Conservation (phyloP, 1,140 invertebrate genomes). For the Saccostrea glomerata region DNA sequence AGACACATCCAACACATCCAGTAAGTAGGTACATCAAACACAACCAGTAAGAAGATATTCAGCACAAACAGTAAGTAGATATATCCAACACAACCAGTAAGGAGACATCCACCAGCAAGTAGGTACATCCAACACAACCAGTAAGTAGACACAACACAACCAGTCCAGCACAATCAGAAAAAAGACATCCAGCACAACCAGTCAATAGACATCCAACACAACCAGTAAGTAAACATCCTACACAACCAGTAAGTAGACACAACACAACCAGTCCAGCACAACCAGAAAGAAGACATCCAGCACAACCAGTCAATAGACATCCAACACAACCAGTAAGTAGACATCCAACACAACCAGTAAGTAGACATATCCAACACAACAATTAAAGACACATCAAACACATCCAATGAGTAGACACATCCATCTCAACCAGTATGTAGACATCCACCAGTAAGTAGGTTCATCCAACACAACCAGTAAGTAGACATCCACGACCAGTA, state of each 20-base stretch:
- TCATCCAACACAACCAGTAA: conserved; percentile 14
- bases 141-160: too few species aligned
- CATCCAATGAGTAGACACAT: too few species aligned
- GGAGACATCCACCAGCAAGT: not conserved
- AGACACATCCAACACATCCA: not conserved
- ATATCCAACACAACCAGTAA: too few species aligned
- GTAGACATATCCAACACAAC: not conserved
- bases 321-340: not conserved
- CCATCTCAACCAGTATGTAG: too few species aligned
- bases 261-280: not conserved
- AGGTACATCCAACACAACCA: not conserved
- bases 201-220: too few species aligned
- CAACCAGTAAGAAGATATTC: not conserved
- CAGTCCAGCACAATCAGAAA: too few species aligned
- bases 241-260: not conserved
- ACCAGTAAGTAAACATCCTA: not conserved
- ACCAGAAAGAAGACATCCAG: not conserved
- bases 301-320: not conserved
- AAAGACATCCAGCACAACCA: too few species aligned
- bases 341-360: not conserved
- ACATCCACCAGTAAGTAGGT: not conserved
- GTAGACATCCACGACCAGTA: not conserved
- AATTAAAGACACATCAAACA: too few species aligned
- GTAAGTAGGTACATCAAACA: not conserved
- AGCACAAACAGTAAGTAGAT: not conserved